Conservation (phyloP, 1,140 invertebrate genomes). For the Sycobia sp. region DNA sequence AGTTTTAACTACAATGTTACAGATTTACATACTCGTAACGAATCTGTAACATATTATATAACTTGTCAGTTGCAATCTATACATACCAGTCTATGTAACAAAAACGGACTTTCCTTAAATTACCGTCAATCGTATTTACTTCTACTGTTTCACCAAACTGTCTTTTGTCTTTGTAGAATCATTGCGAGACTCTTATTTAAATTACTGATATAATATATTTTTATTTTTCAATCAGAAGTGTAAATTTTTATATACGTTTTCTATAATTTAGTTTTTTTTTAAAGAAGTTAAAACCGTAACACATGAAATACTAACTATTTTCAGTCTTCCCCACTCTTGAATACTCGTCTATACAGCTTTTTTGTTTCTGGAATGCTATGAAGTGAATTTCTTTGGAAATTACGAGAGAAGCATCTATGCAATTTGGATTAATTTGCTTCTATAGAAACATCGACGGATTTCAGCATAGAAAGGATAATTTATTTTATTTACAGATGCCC, state of each 20-base stretch:
- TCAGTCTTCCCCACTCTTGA: constrained; percentile 35
- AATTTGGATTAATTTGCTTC: constrained; percentile 25
- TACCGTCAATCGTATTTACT: constrained; percentile 5
- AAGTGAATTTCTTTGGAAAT: constrained; percentile 41
- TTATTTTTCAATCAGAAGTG: constrained; percentile 25
- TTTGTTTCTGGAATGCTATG: constrained; percentile 50
- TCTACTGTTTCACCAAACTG: constrained; percentile 6
- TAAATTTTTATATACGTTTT: constrained; percentile 20
- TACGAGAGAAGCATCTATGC: constrained; percentile 33
- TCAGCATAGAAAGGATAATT: constrained; percentile 24
- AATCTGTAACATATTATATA: constrained; percentile 15
- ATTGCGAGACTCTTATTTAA: constrained; percentile 1
- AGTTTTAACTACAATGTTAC: constrained; percentile 40
- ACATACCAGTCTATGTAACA: constrained; percentile 37
- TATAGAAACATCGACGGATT: constrained; percentile 21
- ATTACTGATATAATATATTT: not conserved
- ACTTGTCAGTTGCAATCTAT: constrained; percentile 25
- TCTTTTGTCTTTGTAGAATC: constrained; percentile 3
- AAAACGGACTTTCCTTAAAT: constrained; percentile 27
- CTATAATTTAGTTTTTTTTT: constrained; percentile 20
- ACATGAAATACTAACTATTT: constrained; percentile 37
- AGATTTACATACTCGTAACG: constrained; percentile 12
- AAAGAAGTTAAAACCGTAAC: constrained; percentile 24
- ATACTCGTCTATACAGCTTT: constrained; percentile 32
- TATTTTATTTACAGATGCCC: constrained; percentile 23